Base-by-base conservation (phyloP, 1,140 invertebrate genomes). In the Drosophila asahinai region DNA sequence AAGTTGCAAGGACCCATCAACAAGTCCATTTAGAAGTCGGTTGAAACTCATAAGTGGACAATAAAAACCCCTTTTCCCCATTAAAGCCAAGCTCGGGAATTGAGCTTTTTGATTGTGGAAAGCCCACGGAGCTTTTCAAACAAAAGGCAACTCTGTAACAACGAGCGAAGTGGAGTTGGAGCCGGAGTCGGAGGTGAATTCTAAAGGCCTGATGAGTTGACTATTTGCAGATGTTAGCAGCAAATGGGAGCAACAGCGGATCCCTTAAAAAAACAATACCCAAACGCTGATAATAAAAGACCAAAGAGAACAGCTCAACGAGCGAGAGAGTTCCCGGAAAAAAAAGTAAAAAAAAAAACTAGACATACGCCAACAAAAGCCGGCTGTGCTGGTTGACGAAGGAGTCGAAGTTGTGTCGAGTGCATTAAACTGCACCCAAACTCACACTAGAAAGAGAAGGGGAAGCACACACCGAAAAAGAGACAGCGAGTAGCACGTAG, bases 351-450 rank as follows among this genome's bases (percentile, higher is more conserved):
- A 17, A 49, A 59, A 51, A 33, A 59, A 51, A 65, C 70, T 81
- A 57, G 77, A 65, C 81, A 84, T 77, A 64, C 80, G 81, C 54
- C 61, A 84, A 83, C 81, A 84, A 84, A 86, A 77, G 73, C 52
- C 74, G 45, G 74, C 40, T 60, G 45, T 45, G 19, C 15, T 19
- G 33, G 14, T 33, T n/a, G 52, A 27, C 17, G 57, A 47, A 63
- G 47, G 64, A 30, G 47, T 57, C 17, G 9, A 33, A 59, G 30
- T 17, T 80, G 81, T 64, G 64, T 64, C 68, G 82, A 84, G 82
- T 84, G 83, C 82, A 86, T 84, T 86, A 81, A 86, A 84, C 82
- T 84, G 82, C 82, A 57, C 58, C 72, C 74, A 70, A 86, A 42
- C 54, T 14, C 54, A 40, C 54, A 57, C 54, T 25, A 40, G 36